Evolutionary conservation across 2,113 vertebrate genomes (phyloP), one percentile per base, ranked within the genome.

Genomic region (Accipiter cooperii): DNA sequence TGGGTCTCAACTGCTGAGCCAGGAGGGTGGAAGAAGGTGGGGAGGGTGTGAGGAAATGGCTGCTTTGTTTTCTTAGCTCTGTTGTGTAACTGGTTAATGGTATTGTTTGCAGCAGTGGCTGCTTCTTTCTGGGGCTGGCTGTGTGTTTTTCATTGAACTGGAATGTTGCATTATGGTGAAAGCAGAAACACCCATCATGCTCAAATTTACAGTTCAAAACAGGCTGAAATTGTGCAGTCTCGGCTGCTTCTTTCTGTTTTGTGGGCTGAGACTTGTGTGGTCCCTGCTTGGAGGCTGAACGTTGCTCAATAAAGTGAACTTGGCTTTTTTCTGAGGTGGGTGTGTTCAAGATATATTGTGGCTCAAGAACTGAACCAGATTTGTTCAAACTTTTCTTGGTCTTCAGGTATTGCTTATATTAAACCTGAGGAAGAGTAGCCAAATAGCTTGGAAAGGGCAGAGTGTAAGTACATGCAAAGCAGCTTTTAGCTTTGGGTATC

Each of bases 21-120:
- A 5, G 47, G 58, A 74, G 87, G 55, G n/a, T 78, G 49, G 76
- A 70, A 38, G 79, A 58, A 92, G 83, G 80, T 95, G 92, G 69
- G 49, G 65, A 92, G 83, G 44, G 76, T 22, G 44, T 36, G 74
- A 94, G 84, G 95, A 96, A 97, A 93, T 26, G 57, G 69, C 73
- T 65, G 73, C 92, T 95, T 87, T 96, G 92, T 95, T 97, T 96
- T 79, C 80, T 75, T 68, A n/a, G 89, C 66, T 85, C 66, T 42
- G 70, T 89, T 94, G 87, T 95, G 93, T 95, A 96, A 93, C 34
- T 92, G 63, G 93, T 91, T 94, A 79, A 76, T 87, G 80, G 91
- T 64, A 76, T 87, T 96, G 97, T 95, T 94, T 96, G 92, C 51
- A 76, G 83, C 76, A 54, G 88, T 2, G 21, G 57, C 10, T 51